Conservation (phyloP, 2,888 invertebrate species). For the Marasmarcha lunaedactyla region DNA sequence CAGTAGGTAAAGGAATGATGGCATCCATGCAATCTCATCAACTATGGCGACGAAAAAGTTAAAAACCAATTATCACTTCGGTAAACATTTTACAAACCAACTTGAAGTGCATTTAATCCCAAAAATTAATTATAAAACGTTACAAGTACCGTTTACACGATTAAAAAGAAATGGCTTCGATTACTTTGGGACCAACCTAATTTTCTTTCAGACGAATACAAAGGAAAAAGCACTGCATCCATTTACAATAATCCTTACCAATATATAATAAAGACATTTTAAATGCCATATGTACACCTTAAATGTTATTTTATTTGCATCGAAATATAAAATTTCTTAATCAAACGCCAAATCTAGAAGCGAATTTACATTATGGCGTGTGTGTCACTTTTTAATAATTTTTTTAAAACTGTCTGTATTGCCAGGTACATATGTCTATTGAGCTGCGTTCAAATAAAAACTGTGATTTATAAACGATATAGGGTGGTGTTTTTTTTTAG, state of each 20-base stretch:
- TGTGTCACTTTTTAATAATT: conserved; percentile 65
- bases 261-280: conserved; percentile 58
- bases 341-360: conserved; percentile 65
- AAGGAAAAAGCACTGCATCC: neutral
- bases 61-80: conserved; percentile 8
- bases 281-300: conserved; percentile 43
- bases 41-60: conserved; percentile 49
- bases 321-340: conserved; percentile 50
- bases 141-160: conserved; percentile 32
- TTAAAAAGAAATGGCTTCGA: conserved; percentile 63
- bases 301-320: conserved; percentile 40
- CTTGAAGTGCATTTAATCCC: neutral
- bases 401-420: conserved; percentile 26
- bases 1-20: conserved; percentile 15
- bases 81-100: conserved; percentile 25
- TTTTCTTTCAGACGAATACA: conserved; percentile 29
- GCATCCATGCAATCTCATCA: conserved; percentile 39
- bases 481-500: too few relatives aligned
- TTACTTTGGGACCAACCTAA: conserved; percentile 56
- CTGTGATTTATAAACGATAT: too few relatives aligned
- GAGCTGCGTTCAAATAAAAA: too few relatives aligned
- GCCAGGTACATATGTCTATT: neutral
- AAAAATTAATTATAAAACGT: neutral
- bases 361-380: conserved; percentile 70
- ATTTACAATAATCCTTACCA: conserved; percentile 40